Base-by-base conservation (phyloP, 2,797 vertebrate species). In the Scomberomorus guttatus region DNA sequence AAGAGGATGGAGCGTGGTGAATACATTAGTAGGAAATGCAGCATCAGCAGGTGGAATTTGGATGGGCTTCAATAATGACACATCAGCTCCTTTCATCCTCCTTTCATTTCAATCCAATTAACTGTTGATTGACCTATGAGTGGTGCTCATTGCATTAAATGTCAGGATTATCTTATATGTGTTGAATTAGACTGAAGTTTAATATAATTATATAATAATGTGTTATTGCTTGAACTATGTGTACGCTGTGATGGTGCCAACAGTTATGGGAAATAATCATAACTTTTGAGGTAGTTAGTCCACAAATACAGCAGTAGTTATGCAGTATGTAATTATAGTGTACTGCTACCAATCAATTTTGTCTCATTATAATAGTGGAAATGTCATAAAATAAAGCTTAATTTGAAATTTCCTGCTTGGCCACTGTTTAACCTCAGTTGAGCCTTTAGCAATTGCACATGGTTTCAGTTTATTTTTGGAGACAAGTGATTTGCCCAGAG, bases 401-500 rank as follows among this genome's bases (percentile, higher is more conserved):
- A 62, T 72, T 51, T 73, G 37, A 81, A 86, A 85, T 67, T 1
- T 54, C 29, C 54, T 24, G 52, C 54, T 48, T 57, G 51, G 44
- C 56, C 60, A 56, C 39, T 70, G 77, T 68, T 69, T 65, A 77
- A 79, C 77, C 65, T 82, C 75, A 4, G 56, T 10, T 64, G 14
- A 64, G 67, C 60, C 55, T 80, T 63, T 29, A 56, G 60, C 37
- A 18, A 73, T 73, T 27, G 18, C 25, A 15, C 15, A 57, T 12
- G 37, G 37, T 61, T 85, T 79, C 39, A 50, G 72, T 70, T 85
- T 85, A 81, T 82, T 84, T 87, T 73, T 62, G 64, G 80, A 83
- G 80, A 80, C 72, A 66, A 77, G 84, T 51, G 75, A 78, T 88
- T 90, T 72, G 81, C 44, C 69, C 59, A 11, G 63, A 80, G 81